Base-by-base conservation (phyloP, 1,140 invertebrate genomes). In the Platyura marginata region DNA sequence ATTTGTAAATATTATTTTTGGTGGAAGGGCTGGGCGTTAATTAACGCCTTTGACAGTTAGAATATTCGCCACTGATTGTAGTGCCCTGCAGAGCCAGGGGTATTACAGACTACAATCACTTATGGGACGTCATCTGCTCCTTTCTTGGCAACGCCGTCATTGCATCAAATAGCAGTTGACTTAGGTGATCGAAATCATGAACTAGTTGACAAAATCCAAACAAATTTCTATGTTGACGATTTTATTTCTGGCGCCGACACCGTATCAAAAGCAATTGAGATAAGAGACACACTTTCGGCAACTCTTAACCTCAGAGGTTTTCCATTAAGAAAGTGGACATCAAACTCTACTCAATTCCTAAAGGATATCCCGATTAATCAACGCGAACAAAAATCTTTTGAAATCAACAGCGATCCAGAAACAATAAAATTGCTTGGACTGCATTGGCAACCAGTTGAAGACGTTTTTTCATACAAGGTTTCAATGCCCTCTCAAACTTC, bases 171-270 rank as follows among this genome's bases (percentile, higher is more conserved):
- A 23, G 54, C 53, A 13, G 42, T 53, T 36, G 49, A 54, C 6
- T 46, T 46, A 40, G 35, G 45, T 13, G 41, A 46, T n/a, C 25
- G 47, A 6, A 46, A 44, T 37, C 56, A 59, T 9, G 37, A 34
- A 33, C 51, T 40, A 20, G 36, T 45, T 11, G 29, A 49, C 9
- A 50, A 59, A 3, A 55, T 63, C 5, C 36, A 45, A 29, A 46
- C 33, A 1, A 57, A 66, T 53, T 61, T 66, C 43, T 68, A 67
- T 40, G 57, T 67, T 2, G 66, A 70, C 50, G 65, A 69, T 49
- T 20, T 66, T 5, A 34, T 64, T 5, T 57, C 57, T 1, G 59
- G 61, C 1, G 35, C 46, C n/a, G 43, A 65, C 42, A 42, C 16
- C 21, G 6, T 51, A n/a, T 21, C 42, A 16, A 20, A 49, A 16